A percentile compares a stretch with the other conserved stretches of the same genome.
These are phyloP conservation scores for Chaetorhynchus papuensis DNA, from an alignment of 2,113 vertebrate genomes.

Conservation along the genomic window DNA sequence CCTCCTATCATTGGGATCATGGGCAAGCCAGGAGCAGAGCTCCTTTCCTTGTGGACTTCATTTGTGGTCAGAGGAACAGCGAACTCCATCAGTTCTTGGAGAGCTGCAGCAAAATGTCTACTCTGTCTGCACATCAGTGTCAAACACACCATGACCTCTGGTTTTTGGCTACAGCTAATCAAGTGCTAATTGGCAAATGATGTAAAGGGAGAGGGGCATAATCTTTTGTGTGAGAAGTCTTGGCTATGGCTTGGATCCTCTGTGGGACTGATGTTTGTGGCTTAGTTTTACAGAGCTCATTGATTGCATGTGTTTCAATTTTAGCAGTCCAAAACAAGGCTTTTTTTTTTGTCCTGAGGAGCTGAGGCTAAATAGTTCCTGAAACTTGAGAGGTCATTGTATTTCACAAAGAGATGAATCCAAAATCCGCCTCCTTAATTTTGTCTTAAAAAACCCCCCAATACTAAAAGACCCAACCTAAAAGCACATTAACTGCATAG, in stretches of 20 bases:
- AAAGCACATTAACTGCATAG: neutral
- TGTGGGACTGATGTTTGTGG: neutral
- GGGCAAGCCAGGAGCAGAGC: neutral
- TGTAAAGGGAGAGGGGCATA: neutral
- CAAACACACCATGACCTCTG: neutral
- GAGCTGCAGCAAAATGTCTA: neutral
- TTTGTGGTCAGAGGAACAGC: neutral
- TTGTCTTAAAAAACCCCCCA: fast-evolving
- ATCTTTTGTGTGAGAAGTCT: neutral
- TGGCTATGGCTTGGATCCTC: neutral
- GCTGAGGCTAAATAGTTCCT: neutral
- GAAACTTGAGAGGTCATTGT: neutral
- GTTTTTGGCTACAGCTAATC: neutral
- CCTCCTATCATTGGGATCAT: neutral
- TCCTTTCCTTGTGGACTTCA: neutral
- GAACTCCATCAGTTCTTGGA: neutral
- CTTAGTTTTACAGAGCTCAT: neutral
- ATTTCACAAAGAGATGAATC: neutral
- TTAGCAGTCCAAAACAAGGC: neutral
- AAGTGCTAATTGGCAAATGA: neutral
- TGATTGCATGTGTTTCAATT: neutral
- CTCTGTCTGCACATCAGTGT: neutral
- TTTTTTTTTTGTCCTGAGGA: neutral
- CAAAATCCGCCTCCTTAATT: neutral
- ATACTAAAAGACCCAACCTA: neutral